phyloP scores from a whole-genome alignment of 2,888 invertebrate genomes.

The Chaitophorus viminalis region DNA sequence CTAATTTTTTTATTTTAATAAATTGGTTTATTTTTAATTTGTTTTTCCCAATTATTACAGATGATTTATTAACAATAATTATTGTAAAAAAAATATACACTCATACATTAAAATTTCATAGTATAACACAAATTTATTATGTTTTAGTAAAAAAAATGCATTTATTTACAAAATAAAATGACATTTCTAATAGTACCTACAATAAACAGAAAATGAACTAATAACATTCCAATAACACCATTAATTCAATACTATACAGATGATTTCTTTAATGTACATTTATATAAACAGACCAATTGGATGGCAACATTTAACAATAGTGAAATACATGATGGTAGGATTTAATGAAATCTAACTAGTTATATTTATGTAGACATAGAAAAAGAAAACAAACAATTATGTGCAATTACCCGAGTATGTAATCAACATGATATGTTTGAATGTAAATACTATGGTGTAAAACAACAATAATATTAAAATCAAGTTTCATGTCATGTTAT shows the following conservation, averaged over 20 bases:
- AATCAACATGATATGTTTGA: neutral
- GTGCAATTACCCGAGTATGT: neutral
- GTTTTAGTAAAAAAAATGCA: neutral
- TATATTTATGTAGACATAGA: neutral
- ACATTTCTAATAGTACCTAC: slow-evolving; percentile 7
- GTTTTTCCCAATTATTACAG: neutral
- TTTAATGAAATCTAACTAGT: neutral
- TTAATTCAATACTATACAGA: slow-evolving; percentile 4
- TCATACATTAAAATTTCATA: neutral
- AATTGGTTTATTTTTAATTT: neutral
- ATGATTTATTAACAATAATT: neutral
- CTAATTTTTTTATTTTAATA: slow-evolving; percentile 1
- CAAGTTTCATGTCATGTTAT: neutral
- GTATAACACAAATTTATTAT: slow-evolving; percentile 54
- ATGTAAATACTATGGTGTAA: neutral
- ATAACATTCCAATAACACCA: neutral
- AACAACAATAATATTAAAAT: neutral
- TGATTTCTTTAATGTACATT: neutral
- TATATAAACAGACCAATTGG: neutral
- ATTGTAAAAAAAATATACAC: neutral
- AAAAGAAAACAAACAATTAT: neutral
- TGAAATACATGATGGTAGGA: neutral
- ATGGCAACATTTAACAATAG: neutral
- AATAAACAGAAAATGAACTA: slow-evolving; percentile 9
- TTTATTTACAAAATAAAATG: slow-evolving; percentile 49